Percentiles rank a stretch among this genome's conserved stretches.
phyloP scores from a whole-genome alignment of 2,888 invertebrate genomes.

The Coelinius sp. region DNA sequence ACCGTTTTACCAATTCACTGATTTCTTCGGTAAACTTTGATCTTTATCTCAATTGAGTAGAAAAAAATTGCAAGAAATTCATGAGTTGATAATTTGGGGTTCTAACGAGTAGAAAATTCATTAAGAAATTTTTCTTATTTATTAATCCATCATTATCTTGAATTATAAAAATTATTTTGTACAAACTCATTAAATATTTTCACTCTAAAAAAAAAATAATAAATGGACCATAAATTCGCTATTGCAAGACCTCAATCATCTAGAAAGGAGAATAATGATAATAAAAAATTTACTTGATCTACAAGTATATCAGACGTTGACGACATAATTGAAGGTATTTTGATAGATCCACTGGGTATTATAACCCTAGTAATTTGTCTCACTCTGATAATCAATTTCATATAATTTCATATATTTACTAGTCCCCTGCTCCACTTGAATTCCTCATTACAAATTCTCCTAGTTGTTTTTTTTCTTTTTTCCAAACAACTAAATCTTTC shows the following conservation, averaged over 20 bases:
- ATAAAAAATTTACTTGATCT: background rate
- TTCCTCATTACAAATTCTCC: background rate
- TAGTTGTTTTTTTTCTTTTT: background rate
- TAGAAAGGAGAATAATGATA: background rate
- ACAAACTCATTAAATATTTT: too few species aligned
- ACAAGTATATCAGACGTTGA: background rate
- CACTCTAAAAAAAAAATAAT: too few species aligned
- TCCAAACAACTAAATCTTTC: background rate
- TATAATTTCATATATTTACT: conserved; percentile 14
- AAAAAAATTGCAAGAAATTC: too few species aligned
- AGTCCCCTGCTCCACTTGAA: background rate
- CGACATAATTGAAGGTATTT: background rate
- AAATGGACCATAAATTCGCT: background rate
- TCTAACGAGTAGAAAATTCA: too few species aligned
- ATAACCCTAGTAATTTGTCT: conserved; percentile 10
- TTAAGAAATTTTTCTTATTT: too few species aligned
- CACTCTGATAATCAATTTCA: conserved; percentile 20
- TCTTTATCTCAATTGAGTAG: too few species aligned
- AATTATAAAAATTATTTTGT: too few species aligned
- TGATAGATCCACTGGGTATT: background rate
- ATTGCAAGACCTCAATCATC: background rate
- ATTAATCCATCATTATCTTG: too few species aligned
- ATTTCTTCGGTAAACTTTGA: too few species aligned
- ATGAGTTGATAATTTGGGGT: too few species aligned
- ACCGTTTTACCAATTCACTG: too few species aligned